A percentile compares a stretch with the other conserved stretches of the same genome.
phyloP scores from a whole-genome alignment of 2,113 vertebrate genomes.

The Toxotes chatareus region DNA sequence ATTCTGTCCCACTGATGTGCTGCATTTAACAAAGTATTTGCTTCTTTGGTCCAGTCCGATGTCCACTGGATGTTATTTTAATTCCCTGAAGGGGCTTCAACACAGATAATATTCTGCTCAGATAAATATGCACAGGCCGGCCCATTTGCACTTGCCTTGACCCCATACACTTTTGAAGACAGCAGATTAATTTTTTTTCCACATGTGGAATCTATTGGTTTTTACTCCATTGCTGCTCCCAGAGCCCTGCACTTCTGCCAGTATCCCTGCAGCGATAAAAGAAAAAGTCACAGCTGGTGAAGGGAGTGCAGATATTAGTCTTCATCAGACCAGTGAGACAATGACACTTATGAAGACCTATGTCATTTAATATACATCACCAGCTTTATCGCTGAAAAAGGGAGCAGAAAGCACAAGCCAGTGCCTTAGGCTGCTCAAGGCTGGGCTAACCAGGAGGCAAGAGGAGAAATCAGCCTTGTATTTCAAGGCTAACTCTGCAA shows the following conservation, averaged over 20 bases:
- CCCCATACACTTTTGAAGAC: constrained; percentile 47
- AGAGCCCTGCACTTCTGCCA: constrained; percentile 45
- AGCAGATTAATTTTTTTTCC: constrained; percentile 35
- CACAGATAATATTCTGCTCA: constrained; percentile 17
- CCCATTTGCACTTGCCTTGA: constrained; percentile 58
- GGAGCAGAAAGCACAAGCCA: constrained; percentile 46
- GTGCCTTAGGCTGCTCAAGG: constrained; percentile 61
- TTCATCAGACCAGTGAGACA: constrained; percentile 72
- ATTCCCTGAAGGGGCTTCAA: constrained; percentile 21
- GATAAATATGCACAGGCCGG: constrained; percentile 43
- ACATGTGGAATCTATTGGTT: constrained; percentile 48
- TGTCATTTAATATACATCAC: constrained; percentile 78
- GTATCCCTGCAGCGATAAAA: constrained; percentile 62
- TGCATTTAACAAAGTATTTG: constrained; percentile 23
- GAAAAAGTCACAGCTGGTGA: constrained; percentile 56
- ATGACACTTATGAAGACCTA: constrained; percentile 83
- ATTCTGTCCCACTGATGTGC: not conserved
- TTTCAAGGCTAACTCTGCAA: constrained; percentile 45
- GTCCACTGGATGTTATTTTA: constrained; percentile 11
- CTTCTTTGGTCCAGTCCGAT: constrained; percentile 16
- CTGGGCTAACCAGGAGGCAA: constrained; percentile 46
- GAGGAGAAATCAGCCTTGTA: constrained; percentile 49
- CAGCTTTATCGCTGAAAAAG: constrained; percentile 56
- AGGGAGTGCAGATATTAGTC: constrained; percentile 71
- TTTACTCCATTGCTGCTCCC: constrained; percentile 42